phyloP scores from a whole-genome alignment of 1,140 invertebrate species.

The Venturia canescens region DNA sequence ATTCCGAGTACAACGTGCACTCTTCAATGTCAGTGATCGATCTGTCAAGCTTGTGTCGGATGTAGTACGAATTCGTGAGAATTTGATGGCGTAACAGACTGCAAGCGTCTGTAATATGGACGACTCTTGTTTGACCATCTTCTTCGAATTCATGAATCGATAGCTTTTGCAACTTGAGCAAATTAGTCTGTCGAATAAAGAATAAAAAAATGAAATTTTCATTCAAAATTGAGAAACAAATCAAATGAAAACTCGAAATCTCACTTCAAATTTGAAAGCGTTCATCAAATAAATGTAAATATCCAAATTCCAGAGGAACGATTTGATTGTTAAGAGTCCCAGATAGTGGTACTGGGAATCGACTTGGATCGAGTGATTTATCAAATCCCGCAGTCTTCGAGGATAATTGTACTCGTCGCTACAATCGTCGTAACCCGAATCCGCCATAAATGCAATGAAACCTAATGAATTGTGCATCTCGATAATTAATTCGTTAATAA shows the following conservation, averaged over 20 bases:
- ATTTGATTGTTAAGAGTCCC: conserved; percentile 67
- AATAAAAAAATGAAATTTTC: conserved; percentile 19
- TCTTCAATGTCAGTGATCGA: conserved; percentile 61
- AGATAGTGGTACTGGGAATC: conserved; percentile 71
- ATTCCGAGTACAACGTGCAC: conserved; percentile 64
- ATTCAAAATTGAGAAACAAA: not conserved
- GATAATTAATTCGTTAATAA: not conserved
- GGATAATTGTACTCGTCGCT: conserved; percentile 65
- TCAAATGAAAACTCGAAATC: conserved; percentile 12
- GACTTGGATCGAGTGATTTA: conserved; percentile 62
- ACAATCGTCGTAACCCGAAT: conserved; percentile 51
- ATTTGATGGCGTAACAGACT: conserved; percentile 68
- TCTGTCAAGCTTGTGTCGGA: conserved; percentile 58
- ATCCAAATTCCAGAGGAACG: conserved; percentile 72
- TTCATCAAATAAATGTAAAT: conserved; percentile 66
- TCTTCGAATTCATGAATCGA: conserved; percentile 50
- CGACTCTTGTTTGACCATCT: conserved; percentile 50
- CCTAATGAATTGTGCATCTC: conserved; percentile 57
- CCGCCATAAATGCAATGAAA: conserved; percentile 68
- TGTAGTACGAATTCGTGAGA: conserved; percentile 66
- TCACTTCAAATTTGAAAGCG: conserved; percentile 70
- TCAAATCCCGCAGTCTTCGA: conserved; percentile 65
- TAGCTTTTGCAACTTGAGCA: conserved; percentile 68
- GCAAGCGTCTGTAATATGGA: conserved; percentile 67
- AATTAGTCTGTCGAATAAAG: conserved; percentile 61